Evolutionary conservation across 1,140 invertebrate genomes (phyloP), one percentile per base, ranked within the genome.

Genomic region (Bombus waltoni): DNA sequence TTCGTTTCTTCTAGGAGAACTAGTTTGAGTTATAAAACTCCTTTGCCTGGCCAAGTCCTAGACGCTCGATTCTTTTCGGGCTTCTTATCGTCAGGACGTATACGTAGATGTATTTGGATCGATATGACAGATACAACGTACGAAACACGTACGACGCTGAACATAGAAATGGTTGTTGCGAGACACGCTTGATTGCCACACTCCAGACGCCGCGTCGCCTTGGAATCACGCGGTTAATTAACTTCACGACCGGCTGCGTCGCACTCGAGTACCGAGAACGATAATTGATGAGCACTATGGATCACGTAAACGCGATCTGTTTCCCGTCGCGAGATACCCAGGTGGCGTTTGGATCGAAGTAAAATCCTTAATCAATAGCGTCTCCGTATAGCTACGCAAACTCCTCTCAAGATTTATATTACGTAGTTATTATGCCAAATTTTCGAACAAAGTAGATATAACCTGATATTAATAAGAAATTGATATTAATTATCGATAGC

Each of bases 181-280:
- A 73, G 35, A 18, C 53, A 74, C 57, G 47, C 78, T 53, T 35
- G 53, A 76, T 68, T 57, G 10, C 81, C 77, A 59, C 72, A 68
- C 53, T 72, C 84, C 81, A 70, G 74, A 77, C 80, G 35, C 66
- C 73, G 65, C 75, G 57, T 42, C 76, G 70, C 72, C 85, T 83
- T 83, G 81, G 77, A 87, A 89, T 88, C 84, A 85, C 81, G 65
- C 81, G 77, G 71, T 83, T 89, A 78, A 86, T 89, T 89, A 90
- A 90, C 87, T 38, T 65, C 59, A 38, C 65, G 8, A 44, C 62
- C 44, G 47, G 53, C 42, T 74, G 78, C 57, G 40, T 66, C 59
- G 40, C 28, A 71, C 66, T 53, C 53, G 75, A 47, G 75, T 44
- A n/a, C 59, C 53, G 40, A 18, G 77, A 68, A 57, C 40, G 73